Conservation (phyloP, 2,797 vertebrate genomes). For the Eospalax fontanierii region DNA sequence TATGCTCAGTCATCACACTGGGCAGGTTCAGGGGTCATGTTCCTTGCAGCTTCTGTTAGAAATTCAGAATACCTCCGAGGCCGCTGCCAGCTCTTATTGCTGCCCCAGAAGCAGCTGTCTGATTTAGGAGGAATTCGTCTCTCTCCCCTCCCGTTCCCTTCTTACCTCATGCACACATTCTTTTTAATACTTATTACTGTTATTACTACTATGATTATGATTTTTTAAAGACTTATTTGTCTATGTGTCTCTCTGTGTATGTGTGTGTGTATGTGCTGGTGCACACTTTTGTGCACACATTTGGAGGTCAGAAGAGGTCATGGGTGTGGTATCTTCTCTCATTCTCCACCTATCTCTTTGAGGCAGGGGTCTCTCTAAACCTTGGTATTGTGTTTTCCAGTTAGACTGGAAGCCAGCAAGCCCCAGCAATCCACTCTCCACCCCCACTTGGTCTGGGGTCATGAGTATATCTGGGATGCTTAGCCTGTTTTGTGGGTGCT, state of each 20-base stretch:
- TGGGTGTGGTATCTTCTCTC: not conserved
- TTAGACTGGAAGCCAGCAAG: not conserved
- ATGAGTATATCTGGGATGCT: not conserved
- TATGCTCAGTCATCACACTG: not conserved
- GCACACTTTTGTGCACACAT: not conserved
- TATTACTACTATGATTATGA: too few relatives aligned
- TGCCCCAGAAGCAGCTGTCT: not conserved
- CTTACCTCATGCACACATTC: not conserved
- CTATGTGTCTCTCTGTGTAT: not conserved
- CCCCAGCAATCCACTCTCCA: not conserved
- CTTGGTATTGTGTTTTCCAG: not conserved
- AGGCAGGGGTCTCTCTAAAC: not conserved
- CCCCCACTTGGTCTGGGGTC: not conserved
- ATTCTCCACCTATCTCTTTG: not conserved
- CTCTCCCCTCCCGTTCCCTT: not conserved
- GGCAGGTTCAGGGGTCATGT: not conserved
- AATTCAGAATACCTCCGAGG: slow-evolving; percentile 20
- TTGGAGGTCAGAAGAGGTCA: not conserved
- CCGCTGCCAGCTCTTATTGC: not conserved
- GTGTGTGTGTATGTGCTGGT: not conserved
- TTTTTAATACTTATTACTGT: slow-evolving; percentile 30
- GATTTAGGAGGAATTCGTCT: not conserved
- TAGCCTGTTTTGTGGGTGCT: not conserved
- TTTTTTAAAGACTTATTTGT: too few relatives aligned
- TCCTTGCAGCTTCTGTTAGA: slow-evolving; percentile 1